Percentiles rank a stretch among this genome's conserved stretches.
Conservation (phyloP, 2,113 vertebrate genomes). For the Euleptes europaea region DNA sequence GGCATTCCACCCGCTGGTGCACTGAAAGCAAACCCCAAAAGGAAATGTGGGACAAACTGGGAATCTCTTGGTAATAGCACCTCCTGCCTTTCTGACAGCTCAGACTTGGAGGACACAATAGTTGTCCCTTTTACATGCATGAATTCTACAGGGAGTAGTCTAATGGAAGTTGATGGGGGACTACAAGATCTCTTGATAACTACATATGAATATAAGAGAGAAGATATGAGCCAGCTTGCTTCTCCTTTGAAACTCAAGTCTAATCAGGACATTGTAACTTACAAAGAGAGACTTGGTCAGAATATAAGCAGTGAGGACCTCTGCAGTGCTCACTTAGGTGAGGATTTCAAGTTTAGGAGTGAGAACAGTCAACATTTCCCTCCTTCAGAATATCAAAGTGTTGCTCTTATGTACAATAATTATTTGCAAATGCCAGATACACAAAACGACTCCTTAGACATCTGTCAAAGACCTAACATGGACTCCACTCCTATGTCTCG, state of each 20-base stretch:
- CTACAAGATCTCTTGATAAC: conserved; percentile 70
- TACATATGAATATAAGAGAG: conserved; percentile 33
- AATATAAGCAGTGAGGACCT: not conserved
- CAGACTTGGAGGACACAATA: conserved; percentile 26
- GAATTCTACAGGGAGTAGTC: conserved; percentile 74
- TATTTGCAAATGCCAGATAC: conserved; percentile 36
- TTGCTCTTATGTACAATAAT: conserved; percentile 31
- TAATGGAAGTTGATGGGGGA: conserved; percentile 83
- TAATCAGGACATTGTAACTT: not conserved
- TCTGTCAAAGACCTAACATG: not conserved
- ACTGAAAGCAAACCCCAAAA: conserved; percentile 43
- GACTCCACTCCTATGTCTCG: not conserved
- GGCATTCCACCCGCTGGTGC: conserved; percentile 58
- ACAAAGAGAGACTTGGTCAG: conserved; percentile 22
- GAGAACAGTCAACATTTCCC: conserved; percentile 43
- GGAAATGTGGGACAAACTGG: conserved; percentile 43
- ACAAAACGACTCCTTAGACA: conserved; percentile 23
- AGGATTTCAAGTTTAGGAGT: conserved; percentile 6
- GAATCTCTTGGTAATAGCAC: conserved; percentile 21
- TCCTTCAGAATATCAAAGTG: not conserved
- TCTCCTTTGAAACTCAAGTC: conserved; percentile 64
- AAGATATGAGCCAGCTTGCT: conserved; percentile 56
- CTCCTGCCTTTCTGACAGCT: conserved; percentile 38
- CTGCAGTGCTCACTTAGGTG: conserved; percentile 14
- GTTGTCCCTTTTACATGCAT: conserved; percentile 61